Evolutionary conservation across 2,888 invertebrate genomes (phyloP), one percentile per base, ranked within the genome.

Genomic region (Harpalus rubripes): DNA sequence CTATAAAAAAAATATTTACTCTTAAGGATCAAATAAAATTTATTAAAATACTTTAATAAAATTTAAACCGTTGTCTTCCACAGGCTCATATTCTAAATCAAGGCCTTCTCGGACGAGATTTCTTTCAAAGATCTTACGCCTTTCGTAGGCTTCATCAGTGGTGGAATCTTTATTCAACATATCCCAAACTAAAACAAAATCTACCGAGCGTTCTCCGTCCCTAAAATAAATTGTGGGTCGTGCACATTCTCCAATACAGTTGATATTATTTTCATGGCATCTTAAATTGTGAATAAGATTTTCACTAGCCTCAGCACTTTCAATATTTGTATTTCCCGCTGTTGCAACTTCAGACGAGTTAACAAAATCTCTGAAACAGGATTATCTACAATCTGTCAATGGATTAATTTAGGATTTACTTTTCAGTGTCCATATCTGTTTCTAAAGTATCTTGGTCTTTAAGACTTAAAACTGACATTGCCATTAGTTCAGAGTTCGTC

Each of bases 111-210:
- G 92, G 86, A 93, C 92, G 80, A 97, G 92, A 91, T 96, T 96
- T 85, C 91, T 91, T 89, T 97, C 96, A 90, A 96, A 97, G 41
- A 94, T 91, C 87, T 92, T 89, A 58, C 95, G 91, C 87, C 94
- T 93, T 61, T 91, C 90, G 84, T 89, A 89, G 32, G 90, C 90
- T 1, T 92, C 92, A 18, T 88, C 87, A 22, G 87, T 88, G 10
- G 87, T 91, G 1, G 93, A 92, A 74, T 93, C 92, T 68, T 93
- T 93, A 86, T 93, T 91, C 16, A 90, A 90, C 81, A 93, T 91
- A 90, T 96, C 95, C 95, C 96, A 97, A 7, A 95, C 96, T 80
- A 97, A 90, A 65, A 96, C 94, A 91, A 95, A 96, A 91, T 96
- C 96, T 87, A 96, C 94, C 3, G 95, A 94, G 26, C 95, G 93